Evolutionary conservation across 2,113 vertebrate genomes (phyloP), one percentile per base, ranked within the genome.

Genomic region (Cololabis saira): DNA sequence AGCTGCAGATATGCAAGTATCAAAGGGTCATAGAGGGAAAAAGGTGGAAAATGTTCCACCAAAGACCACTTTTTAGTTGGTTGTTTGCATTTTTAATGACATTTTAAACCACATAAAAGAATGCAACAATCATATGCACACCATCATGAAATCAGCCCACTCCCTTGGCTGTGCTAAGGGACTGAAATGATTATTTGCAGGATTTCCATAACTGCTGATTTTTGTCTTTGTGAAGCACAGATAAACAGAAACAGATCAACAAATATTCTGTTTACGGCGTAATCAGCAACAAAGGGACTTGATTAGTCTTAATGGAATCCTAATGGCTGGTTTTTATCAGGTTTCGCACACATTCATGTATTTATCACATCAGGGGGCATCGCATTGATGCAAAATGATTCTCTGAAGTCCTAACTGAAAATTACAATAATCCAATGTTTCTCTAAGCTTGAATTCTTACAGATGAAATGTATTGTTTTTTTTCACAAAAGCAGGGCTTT

Each of bases 251-350:
- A 48, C 27, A 37, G 1, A 37, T 4, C 30, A 37, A 47, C 58
- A 50, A 18, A 55, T 2, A 66, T 14, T 21, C 24, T 19, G 33
- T 41, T 47, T 14, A 40, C 43, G 55, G 14, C 3, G 8, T 30
- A 21, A 45, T 74, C 49, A 64, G n/a, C 44, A 43, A 18, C 19
- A 43, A 53, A 64, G 16, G 12, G 45, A 58, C 17, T 53, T 47
- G 17, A 66, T 48, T 52, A 24, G 51, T 42, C 44, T 65, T 61
- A 70, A 74, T 48, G 21, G 21, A 6, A 17, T 3, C 5, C 42
- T 44, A 64, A 30, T 14, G 14, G 13, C 16, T 53, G 24, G 3
- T 17, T 42, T 52, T 63, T 24, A 10, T 63, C 11, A 41, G 47
- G 43, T n/a, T 45, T 37, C 17, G 44, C 61, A 41, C 45, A 49